Conservation (phyloP, 2,797 vertebrate species). For the Remorina albescens region DNA sequence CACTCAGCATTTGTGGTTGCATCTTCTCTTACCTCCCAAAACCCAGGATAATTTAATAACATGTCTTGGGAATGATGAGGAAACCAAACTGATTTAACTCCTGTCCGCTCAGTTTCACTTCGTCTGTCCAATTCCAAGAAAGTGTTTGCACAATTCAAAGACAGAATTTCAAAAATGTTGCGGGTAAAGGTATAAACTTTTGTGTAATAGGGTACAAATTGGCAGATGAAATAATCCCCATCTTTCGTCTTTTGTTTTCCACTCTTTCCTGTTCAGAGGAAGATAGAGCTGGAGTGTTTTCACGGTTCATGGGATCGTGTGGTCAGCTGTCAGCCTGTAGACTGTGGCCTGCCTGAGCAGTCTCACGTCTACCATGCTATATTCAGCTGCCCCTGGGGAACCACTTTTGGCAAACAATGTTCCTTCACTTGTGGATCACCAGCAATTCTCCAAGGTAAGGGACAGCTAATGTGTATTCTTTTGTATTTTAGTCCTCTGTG, state of each 20-base stretch:
- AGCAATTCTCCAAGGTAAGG: conserved; percentile 93
- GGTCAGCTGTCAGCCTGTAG: conserved; percentile 88
- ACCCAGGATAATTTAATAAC: conserved; percentile 2
- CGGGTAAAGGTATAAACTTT: not conserved
- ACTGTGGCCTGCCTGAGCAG: conserved; percentile 89
- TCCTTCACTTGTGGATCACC: conserved; percentile 92
- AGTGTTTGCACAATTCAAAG: conserved; percentile 11
- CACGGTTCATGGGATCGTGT: conserved; percentile 89
- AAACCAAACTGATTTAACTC: not conserved
- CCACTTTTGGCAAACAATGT: conserved; percentile 89
- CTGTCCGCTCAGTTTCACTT: not conserved
- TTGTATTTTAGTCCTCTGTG: too few species aligned
- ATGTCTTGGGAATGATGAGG: not conserved
- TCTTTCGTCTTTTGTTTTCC: not conserved
- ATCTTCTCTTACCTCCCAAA: conserved; percentile 4
- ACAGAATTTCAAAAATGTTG: conserved; percentile 3
- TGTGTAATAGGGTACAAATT: not conserved
- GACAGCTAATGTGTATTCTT: too few species aligned
- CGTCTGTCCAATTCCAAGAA: not conserved
- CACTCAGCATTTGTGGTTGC: conserved; percentile 14
- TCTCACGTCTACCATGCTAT: conserved; percentile 90
- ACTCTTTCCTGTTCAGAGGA: conserved; percentile 73
- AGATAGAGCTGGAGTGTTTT: conserved; percentile 86
- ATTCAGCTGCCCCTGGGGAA: conserved; percentile 92
- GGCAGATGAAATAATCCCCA: not conserved